Evolutionary conservation across 1,140 invertebrate species (phyloP).

Genomic region (Halyomorpha halys): DNA sequence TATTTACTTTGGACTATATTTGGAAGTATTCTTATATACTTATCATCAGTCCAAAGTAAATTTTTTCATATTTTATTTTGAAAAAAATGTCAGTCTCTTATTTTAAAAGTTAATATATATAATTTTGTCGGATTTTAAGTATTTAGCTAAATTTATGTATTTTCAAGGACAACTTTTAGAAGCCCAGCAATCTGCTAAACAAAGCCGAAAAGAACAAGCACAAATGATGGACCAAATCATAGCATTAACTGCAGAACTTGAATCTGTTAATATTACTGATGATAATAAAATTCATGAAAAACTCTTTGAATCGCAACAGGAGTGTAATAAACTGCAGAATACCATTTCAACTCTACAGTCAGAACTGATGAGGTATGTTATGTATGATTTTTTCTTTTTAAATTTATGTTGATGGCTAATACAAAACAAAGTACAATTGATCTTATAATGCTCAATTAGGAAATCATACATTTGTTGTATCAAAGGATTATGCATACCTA

Average conservation of each 20-base stretch:
- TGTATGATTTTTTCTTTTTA: too few relatives aligned
- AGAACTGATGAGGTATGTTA: slow-evolving; percentile 21
- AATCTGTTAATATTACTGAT: slow-evolving; percentile 11
- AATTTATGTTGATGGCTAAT: too few relatives aligned
- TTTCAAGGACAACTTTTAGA: slow-evolving; percentile 29
- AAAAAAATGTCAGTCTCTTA: too few relatives aligned
- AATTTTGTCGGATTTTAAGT: not conserved
- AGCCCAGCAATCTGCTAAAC: slow-evolving; percentile 29
- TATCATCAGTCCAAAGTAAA: too few relatives aligned
- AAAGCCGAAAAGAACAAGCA: slow-evolving; percentile 30
- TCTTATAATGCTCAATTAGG: too few relatives aligned
- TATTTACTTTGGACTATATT: too few relatives aligned
- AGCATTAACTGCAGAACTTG: slow-evolving; percentile 26
- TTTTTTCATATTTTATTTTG: too few relatives aligned
- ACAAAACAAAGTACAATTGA: too few relatives aligned
- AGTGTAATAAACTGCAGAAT: slow-evolving; percentile 16
- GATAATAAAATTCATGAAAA: slow-evolving; percentile 24
- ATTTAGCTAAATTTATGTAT: slow-evolving; percentile 14
- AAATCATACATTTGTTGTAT: too few relatives aligned
- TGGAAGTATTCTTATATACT: too few relatives aligned
- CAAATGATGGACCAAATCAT: slow-evolving; percentile 28
- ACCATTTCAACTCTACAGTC: slow-evolving; percentile 20
- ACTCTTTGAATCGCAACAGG: slow-evolving; percentile 14
- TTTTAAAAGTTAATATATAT: too few relatives aligned
- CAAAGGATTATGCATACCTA: too few relatives aligned